Evolutionary conservation across 2,113 vertebrate genomes (phyloP).

Genomic region (Hemichromis elongatus): DNA sequence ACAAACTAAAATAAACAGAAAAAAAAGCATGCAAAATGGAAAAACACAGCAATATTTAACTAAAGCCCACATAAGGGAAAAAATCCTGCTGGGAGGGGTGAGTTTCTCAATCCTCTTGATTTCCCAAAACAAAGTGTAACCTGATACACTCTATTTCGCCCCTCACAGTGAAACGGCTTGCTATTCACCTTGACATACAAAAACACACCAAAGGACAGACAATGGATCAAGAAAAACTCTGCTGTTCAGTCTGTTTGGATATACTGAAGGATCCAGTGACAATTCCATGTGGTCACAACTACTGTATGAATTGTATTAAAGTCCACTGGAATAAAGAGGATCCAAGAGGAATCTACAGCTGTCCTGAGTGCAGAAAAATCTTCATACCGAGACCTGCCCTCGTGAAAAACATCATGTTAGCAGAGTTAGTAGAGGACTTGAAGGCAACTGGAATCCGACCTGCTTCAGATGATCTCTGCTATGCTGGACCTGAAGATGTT

Average conservation of each 20-base stretch:
- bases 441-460: rapidly evolving
- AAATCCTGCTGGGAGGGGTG: background rate
- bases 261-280: background rate
- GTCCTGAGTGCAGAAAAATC: background rate
- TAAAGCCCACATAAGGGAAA: background rate
- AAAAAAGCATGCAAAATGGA: background rate
- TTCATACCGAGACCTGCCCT: background rate
- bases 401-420: background rate
- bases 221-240: background rate
- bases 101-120: no score
- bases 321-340: background rate
- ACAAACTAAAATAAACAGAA: background rate
- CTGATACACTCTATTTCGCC: background rate
- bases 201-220: background rate
- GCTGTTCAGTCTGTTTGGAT: background rate
- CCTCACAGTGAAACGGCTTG: background rate
- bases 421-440: background rate
- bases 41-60: background rate
- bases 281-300: background rate
- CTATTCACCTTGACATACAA: background rate
- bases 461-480: background rate
- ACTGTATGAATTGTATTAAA: background rate
- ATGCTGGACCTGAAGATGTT: background rate
- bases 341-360: background rate
- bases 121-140: background rate